These are phyloP conservation scores for Suncus etruscus DNA, from an alignment of 2,113 vertebrate species.

Conservation along the genomic window DNA sequence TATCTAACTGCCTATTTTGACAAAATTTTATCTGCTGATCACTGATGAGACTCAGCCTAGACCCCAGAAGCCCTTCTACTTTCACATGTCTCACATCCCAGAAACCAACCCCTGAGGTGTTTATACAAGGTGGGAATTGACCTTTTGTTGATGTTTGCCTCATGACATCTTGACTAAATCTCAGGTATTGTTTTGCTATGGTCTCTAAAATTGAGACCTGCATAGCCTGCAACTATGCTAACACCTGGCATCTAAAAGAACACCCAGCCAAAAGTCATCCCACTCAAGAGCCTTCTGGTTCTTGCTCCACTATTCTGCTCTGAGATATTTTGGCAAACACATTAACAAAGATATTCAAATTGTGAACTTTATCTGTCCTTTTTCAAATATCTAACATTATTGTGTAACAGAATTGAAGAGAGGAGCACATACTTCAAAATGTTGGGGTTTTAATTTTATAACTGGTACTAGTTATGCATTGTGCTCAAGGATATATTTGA, in stretches of 20 bases:
- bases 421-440: background rate
- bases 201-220: background rate
- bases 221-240: background rate
- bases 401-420: background rate
- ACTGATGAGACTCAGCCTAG: background rate
- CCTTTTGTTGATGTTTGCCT: background rate
- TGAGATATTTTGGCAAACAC: constrained; percentile 21
- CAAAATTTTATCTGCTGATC: background rate
- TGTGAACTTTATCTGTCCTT: background rate
- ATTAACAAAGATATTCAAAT: constrained; percentile 35
- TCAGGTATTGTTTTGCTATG: constrained; percentile 21
- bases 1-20: background rate
- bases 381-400: constrained; percentile 20
- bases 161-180: background rate
- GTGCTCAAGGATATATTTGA: background rate
- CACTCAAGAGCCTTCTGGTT: background rate
- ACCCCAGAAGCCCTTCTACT: too few species aligned
- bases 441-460: background rate
- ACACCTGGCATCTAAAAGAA: background rate
- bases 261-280: background rate
- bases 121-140: background rate
- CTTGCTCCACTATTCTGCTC: background rate
- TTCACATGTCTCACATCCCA: background rate
- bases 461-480: background rate
- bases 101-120: background rate